phyloP scores from a whole-genome alignment of 2,797 vertebrate species.

The Chaetodon trifasciatus region DNA sequence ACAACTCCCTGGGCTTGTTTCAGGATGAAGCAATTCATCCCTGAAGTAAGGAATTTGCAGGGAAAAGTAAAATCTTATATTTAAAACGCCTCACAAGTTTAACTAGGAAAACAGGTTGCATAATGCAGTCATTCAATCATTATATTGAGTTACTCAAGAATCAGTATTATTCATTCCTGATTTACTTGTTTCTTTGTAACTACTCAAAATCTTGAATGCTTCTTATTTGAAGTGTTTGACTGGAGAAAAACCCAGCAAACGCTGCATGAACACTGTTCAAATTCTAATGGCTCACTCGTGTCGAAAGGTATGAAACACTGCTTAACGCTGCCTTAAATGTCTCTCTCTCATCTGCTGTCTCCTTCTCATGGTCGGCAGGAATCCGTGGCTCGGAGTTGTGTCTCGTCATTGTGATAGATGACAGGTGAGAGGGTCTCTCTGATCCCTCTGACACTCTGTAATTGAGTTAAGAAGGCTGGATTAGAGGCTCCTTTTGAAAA shows the following conservation, averaged over 20 bases:
- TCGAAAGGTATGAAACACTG: slow-evolving; percentile 37
- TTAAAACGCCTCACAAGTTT: background rate
- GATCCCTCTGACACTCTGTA: slow-evolving; percentile 86
- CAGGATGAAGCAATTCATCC: background rate
- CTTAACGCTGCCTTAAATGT: slow-evolving; percentile 35
- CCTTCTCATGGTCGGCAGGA: slow-evolving; percentile 34
- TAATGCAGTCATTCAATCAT: background rate
- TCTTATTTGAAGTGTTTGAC: background rate
- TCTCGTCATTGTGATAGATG: slow-evolving; percentile 72
- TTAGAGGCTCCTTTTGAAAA: slow-evolving; percentile 82
- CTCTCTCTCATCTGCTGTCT: slow-evolving; percentile 29
- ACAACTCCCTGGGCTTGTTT: background rate
- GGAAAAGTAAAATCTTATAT: background rate
- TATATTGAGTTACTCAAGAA: background rate
- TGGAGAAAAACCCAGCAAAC: background rate
- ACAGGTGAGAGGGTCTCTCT: slow-evolving; percentile 87
- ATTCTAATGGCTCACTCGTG: slow-evolving; percentile 5
- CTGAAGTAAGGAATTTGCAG: background rate
- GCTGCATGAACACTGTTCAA: background rate
- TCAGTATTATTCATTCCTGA: background rate
- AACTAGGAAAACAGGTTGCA: too few relatives aligned
- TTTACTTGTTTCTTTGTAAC: background rate
- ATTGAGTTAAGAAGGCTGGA: slow-evolving; percentile 87
- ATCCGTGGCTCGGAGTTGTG: slow-evolving; percentile 55
- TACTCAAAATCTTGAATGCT: background rate